Conservation (phyloP, 2,888 invertebrate genomes). For the Mythimna ferrago region DNA sequence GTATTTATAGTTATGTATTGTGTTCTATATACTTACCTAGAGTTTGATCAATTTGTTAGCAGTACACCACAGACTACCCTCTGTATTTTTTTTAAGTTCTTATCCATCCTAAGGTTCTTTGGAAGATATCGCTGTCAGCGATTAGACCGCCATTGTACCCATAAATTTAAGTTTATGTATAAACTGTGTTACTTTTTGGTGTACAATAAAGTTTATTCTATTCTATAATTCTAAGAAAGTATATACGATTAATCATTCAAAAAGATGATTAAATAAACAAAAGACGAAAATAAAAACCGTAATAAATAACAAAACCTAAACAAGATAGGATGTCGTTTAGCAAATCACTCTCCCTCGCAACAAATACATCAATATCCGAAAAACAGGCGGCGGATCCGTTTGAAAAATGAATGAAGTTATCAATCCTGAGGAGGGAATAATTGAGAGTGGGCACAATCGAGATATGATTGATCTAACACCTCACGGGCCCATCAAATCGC, state of each 20-base stretch:
- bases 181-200: too few species aligned
- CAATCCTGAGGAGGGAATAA: conserved; percentile 82
- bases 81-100: too few species aligned
- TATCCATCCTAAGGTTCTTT: too few species aligned
- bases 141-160: too few species aligned
- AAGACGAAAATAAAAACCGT: conserved; percentile 26
- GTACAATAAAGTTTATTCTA: too few species aligned
- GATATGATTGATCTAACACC: conserved; percentile 89
- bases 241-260: conserved; percentile 18
- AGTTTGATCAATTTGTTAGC: too few species aligned
- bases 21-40: too few species aligned
- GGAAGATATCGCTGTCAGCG: too few species aligned
- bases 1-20: too few species aligned
- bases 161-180: too few species aligned
- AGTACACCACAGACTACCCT: too few species aligned
- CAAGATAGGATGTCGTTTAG: conserved; percentile 56
- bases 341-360: conserved; percentile 61
- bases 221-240: not conserved
- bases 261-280: conserved; percentile 35
- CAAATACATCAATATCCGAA: conserved; percentile 65
- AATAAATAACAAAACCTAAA: conserved; percentile 44
- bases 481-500: conserved; percentile 83
- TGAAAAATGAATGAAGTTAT: conserved; percentile 88
- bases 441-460: conserved; percentile 85
- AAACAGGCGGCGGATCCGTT: conserved; percentile 60